Conservation (phyloP, 2,797 vertebrate species). For the Limnodromus scolopaceus region DNA sequence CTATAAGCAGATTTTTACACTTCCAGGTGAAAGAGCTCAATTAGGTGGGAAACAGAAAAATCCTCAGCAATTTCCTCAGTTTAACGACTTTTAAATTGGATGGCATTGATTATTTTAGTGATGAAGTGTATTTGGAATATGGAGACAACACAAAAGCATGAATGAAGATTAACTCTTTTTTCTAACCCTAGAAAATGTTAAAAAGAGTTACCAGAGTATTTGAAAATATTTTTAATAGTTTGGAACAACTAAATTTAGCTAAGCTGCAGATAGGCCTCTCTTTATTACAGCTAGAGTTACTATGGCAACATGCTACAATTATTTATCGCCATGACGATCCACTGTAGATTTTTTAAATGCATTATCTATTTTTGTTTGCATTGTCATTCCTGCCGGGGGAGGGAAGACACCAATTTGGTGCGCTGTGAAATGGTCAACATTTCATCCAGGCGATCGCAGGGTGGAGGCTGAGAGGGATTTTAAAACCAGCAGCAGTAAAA, state of each 20-base stretch:
- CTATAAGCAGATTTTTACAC: background rate
- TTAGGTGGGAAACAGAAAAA: background rate
- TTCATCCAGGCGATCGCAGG: background rate
- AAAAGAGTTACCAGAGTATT: conserved; percentile 54
- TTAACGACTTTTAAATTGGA: background rate
- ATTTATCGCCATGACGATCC: conserved; percentile 83
- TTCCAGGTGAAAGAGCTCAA: background rate
- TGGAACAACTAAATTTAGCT: conserved; percentile 80
- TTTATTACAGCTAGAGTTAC: conserved; percentile 76
- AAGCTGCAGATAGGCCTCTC: conserved; percentile 74
- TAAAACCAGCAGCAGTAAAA: background rate
- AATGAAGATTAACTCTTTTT: conserved; percentile 50
- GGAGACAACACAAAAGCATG: conserved; percentile 50
- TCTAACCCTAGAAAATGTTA: conserved; percentile 6
- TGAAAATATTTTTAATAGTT: conserved; percentile 77
- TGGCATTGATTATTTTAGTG: background rate
- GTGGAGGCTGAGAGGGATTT: conserved; percentile 15
- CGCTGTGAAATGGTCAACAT: conserved; percentile 1
- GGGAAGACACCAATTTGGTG: conserved; percentile 62
- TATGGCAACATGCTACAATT: conserved; percentile 83
- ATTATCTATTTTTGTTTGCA: conserved; percentile 81
- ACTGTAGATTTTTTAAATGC: conserved; percentile 80
- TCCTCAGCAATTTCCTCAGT: background rate
- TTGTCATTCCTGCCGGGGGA: conserved; percentile 72
- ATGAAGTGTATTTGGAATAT: background rate